Base-by-base conservation (phyloP, 2,113 vertebrate genomes). In the Paraplagusia blochii region DNA sequence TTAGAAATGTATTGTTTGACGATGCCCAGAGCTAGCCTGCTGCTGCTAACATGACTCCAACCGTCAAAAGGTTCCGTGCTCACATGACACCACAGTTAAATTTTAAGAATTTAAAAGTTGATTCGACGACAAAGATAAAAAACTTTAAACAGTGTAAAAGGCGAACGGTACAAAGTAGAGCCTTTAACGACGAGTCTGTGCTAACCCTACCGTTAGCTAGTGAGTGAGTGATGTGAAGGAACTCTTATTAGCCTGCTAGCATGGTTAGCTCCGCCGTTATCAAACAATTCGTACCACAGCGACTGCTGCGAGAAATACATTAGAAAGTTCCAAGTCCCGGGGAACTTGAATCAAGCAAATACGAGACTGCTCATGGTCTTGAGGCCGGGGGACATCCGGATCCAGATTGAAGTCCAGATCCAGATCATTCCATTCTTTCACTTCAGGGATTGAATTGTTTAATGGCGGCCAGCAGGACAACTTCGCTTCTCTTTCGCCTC, bases 401-500 rank as follows among this genome's bases (percentile, higher is more conserved):
- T 89, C 84, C 84, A 83, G 80, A 29, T 29, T 29, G 22, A 29
- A 29, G 22, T 29, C 22, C 22, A 75, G 80, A 61, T 90, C 88
- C 88, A 77, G 85, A 83, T 86, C 88, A 78, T 87, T 89, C 93
- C 93, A 92, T 92, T 92, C 92, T 92, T 92, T 94, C 91, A 94
- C 91, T 92, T 92, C 92, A 93, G 90, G 91, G 90, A 90, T 93
- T 93, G 92, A 92, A 93, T 94, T 94, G 92, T 95, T 95, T 96
- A 96, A 96, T 96, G 94, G 95, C 95, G 95, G 94, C 93, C 93
- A 88, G 90, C 92, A 93, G 92, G 94, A 94, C 93, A 91, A 90
- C 85, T 92, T 91, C 88, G 88, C 87, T 88, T 89, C 89, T 84
- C 71, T 56, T 19, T 29, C 22, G 22, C 22, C 87, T 83, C 85